Evolutionary conservation across 2,113 vertebrate genomes (phyloP).

Genomic region (Spea bombifrons): DNA sequence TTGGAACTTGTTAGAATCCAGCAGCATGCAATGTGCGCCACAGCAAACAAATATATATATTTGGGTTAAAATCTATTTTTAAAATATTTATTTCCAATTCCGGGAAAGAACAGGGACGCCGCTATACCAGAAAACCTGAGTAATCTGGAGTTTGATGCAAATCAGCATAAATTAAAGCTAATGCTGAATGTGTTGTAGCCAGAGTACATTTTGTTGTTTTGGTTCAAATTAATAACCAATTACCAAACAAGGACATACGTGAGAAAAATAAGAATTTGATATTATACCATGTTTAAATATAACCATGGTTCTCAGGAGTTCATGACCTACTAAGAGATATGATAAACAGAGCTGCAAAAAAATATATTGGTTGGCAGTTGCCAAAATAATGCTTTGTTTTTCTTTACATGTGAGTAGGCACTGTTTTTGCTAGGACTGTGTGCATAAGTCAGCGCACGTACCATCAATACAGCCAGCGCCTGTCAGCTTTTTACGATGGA

Average conservation of each 20-base stretch:
- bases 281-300: too few relatives aligned
- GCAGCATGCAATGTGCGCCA: conserved; percentile 68
- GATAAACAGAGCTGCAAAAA: neutral
- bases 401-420: conserved; percentile 40
- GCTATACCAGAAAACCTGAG: conserved; percentile 50
- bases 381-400: neutral
- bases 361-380: neutral
- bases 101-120: neutral
- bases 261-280: too few relatives aligned
- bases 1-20: conserved; percentile 62
- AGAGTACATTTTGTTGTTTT: neutral
- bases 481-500: conserved; percentile 94
- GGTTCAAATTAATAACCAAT: too few relatives aligned
- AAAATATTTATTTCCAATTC: conserved; percentile 57
- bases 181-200: neutral
- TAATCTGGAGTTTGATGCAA: neutral
- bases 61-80: conserved; percentile 59
- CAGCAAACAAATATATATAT: conserved; percentile 54
- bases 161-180: neutral
- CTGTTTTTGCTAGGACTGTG: conserved; percentile 51
- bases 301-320: too few relatives aligned
- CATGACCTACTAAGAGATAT: too few relatives aligned
- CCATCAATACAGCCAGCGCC: conserved; percentile 90
- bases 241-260: too few relatives aligned
- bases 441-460: conserved; percentile 86